Percentiles rank a stretch among this genome's conserved stretches.
Evolutionary conservation across 2,797 vertebrate genomes (phyloP).

Genomic region (Rallus crepitans): DNA sequence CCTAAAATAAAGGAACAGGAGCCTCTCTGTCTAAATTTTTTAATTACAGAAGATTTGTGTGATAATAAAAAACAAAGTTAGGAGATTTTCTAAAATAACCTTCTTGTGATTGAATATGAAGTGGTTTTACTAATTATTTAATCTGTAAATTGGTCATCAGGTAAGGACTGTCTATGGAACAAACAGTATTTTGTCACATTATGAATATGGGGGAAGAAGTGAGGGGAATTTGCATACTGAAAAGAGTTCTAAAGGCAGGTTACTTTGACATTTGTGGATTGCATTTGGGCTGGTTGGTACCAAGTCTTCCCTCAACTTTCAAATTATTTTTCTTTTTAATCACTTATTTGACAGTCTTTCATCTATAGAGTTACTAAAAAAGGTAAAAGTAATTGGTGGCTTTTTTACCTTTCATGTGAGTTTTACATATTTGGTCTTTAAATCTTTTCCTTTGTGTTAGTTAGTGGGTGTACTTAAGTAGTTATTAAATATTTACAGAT

Average conservation of each 20-base stretch:
- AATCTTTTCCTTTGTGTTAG: rapidly evolving
- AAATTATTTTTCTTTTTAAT: background rate
- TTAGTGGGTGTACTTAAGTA: background rate
- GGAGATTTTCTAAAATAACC: background rate
- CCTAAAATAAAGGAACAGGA: background rate
- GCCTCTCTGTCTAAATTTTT: background rate
- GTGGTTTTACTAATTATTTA: background rate
- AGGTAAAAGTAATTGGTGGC: background rate
- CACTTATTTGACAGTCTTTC: background rate
- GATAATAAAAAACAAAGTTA: background rate
- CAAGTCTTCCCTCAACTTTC: background rate
- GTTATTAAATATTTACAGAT: background rate
- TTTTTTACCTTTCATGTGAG: background rate
- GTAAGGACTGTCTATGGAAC: background rate
- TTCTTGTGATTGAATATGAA: background rate
- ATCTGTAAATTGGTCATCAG: background rate
- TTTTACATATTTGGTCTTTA: background rate
- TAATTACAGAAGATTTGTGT: background rate
- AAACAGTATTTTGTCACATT: background rate
- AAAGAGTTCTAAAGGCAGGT: background rate
- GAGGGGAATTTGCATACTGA: background rate
- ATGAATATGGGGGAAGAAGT: background rate
- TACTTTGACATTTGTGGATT: background rate
- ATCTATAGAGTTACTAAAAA: background rate
- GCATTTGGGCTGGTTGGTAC: background rate